Percentiles rank a stretch among this genome's conserved stretches.
Evolutionary conservation across 2,888 invertebrate genomes (phyloP).

Genomic region (Pachydiplax longipennis): DNA sequence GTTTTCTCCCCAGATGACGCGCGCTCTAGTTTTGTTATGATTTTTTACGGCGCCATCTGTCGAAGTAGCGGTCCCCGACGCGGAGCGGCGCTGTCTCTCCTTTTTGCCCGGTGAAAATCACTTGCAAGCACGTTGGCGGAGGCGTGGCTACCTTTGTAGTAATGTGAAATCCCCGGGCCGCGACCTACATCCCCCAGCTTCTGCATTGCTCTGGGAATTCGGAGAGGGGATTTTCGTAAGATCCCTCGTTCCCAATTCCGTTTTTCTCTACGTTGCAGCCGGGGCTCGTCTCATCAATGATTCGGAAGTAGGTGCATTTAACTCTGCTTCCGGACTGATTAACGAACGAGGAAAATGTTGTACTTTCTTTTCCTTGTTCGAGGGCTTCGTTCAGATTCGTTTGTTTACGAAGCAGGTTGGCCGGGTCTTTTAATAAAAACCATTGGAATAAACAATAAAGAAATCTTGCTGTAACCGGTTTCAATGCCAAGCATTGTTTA

Average conservation of each 20-base stretch:
- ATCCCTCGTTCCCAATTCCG: background rate
- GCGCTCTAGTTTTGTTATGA: background rate
- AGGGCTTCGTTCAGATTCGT: no score
- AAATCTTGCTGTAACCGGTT: no score
- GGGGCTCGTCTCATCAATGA: no score
- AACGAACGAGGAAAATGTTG: no score
- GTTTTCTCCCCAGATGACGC: background rate
- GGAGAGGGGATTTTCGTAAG: background rate
- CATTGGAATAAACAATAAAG: no score
- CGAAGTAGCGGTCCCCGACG: background rate
- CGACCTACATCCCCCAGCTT: slow-evolving; percentile 20
- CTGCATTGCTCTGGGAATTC: background rate
- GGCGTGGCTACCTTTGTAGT: slow-evolving; percentile 35
- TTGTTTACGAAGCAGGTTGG: no score
- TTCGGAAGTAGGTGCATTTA: no score
- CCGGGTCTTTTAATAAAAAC: no score
- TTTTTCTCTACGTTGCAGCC: background rate
- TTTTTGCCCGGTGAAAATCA: background rate
- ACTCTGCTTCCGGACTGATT: no score
- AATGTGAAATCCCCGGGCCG: slow-evolving; percentile 39
- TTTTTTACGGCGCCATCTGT: background rate
- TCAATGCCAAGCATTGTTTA: no score
- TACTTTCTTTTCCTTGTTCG: no score
- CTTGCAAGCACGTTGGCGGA: background rate
- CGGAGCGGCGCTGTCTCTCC: no score